These are phyloP conservation scores for Drosophila kikkawai DNA, from an alignment of 1,140 invertebrate genomes.

Conservation along the genomic window DNA sequence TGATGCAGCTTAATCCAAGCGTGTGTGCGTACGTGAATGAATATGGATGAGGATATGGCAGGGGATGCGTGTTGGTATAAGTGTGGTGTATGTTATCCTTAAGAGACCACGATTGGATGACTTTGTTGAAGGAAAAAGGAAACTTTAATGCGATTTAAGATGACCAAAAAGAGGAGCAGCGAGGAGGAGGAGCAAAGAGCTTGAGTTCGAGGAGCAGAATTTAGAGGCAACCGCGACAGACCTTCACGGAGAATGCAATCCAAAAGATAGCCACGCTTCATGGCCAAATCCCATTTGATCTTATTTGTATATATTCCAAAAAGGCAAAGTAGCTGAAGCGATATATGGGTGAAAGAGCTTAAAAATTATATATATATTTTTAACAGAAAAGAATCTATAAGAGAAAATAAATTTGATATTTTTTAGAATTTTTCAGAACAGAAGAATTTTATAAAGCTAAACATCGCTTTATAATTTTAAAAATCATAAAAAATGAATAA, in stretches of 20 bases:
- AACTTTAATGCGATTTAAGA: slow-evolving; percentile 46
- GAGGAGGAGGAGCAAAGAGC: neutral
- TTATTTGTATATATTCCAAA: slow-evolving; percentile 18
- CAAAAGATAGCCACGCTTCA: slow-evolving; percentile 13
- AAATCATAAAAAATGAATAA: too few relatives aligned
- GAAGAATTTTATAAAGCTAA: too few relatives aligned
- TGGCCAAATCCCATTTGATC: slow-evolving; percentile 34
- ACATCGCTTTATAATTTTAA: too few relatives aligned
- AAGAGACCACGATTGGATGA: slow-evolving; percentile 34
- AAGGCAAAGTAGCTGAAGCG: neutral
- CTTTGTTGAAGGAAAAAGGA: slow-evolving; percentile 17
- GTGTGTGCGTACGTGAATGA: slow-evolving; percentile 20
- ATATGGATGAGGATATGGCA: neutral
- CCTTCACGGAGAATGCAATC: slow-evolving; percentile 38
- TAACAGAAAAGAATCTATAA: neutral
- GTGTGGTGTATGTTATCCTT: slow-evolving; percentile 13
- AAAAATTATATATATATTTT: neutral
- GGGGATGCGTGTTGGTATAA: neutral
- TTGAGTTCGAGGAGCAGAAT: neutral
- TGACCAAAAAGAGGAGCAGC: slow-evolving; percentile 11
- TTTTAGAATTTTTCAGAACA: too few relatives aligned
- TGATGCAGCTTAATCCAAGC: slow-evolving; percentile 50
- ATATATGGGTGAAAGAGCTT: neutral
- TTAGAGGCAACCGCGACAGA: slow-evolving; percentile 26
- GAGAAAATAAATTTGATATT: neutral